Percentiles rank a stretch among this genome's conserved stretches.
phyloP scores from a whole-genome alignment of 2,797 vertebrate species.

The Sphenopsis melanotis region DNA sequence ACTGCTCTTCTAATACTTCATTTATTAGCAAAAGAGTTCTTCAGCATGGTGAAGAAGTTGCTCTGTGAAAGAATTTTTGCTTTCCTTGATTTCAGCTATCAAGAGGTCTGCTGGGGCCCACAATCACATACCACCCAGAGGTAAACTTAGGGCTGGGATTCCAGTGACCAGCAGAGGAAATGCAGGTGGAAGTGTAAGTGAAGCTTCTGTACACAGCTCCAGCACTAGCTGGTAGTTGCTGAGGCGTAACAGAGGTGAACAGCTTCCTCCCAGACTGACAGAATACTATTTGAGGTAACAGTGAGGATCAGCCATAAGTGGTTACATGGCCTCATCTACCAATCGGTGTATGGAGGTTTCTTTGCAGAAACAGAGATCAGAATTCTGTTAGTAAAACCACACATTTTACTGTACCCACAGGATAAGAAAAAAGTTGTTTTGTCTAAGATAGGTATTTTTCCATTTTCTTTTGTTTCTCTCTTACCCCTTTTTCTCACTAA shows the following conservation, averaged over 20 bases:
- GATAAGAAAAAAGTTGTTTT: not conserved
- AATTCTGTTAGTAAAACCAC: not conserved
- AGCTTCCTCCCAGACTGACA: not conserved
- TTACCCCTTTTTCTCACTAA: not conserved
- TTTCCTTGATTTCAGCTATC: not conserved
- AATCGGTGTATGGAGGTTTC: not conserved
- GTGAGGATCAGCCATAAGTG: not conserved
- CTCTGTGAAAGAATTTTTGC: not conserved
- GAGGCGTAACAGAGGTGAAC: not conserved
- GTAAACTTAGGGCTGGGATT: not conserved
- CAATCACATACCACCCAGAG: not conserved
- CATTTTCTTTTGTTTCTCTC: not conserved
- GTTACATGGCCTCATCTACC: not conserved
- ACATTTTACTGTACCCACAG: not conserved
- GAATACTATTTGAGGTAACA: not conserved
- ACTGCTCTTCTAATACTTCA: not conserved
- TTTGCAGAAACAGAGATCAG: not conserved
- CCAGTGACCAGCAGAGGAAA: not conserved
- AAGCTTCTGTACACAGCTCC: not conserved
- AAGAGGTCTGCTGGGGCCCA: not conserved
- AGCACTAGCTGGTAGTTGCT: not conserved
- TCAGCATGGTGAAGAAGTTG: not conserved
- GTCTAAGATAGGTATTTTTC: not conserved
- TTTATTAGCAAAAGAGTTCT: not conserved
- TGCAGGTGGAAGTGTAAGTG: rapidly evolving